These are phyloP conservation scores for Triplophysa dalaica DNA, from an alignment of 2,113 vertebrate genomes.

Conservation along the genomic window DNA sequence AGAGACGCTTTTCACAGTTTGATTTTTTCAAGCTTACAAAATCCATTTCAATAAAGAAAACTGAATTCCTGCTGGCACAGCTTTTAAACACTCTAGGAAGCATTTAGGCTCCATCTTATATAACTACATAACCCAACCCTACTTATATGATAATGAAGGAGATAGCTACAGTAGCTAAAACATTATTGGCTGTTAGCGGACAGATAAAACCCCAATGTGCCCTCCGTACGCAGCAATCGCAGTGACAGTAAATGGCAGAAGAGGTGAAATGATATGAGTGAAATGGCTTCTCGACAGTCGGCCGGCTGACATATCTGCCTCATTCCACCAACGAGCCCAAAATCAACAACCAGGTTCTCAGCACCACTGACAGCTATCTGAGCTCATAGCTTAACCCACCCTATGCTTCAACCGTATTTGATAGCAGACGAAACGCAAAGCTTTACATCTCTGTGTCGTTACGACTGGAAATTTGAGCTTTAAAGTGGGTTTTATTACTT, in stretches of 20 bases:
- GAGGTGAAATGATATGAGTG: constrained; percentile 11
- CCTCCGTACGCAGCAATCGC: constrained; percentile 9
- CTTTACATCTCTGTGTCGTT: constrained; percentile 31
- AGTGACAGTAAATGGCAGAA: constrained; percentile 37
- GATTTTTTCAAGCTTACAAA: not conserved
- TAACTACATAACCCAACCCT: constrained; percentile 21
- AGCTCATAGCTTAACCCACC: not conserved
- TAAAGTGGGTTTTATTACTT: constrained; percentile 19
- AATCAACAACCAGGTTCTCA: not conserved
- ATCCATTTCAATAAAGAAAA: not conserved
- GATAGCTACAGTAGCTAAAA: constrained; percentile 28
- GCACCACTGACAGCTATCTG: constrained; percentile 9
- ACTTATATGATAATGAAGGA: constrained; percentile 20
- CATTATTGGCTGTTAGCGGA: constrained; percentile 38
- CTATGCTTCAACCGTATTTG: not conserved
- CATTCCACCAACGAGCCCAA: constrained; percentile 11
- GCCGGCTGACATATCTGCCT: constrained; percentile 4
- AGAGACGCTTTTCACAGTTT: too few relatives aligned
- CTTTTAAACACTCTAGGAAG: not conserved
- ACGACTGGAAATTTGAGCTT: constrained; percentile 3
- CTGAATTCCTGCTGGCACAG: not conserved
- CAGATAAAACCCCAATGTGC: constrained; percentile 18
- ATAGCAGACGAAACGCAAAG: constrained; percentile 23
- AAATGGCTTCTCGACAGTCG: constrained; percentile 27
- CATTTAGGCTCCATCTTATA: constrained; percentile 22